A percentile compares a stretch with the other conserved stretches of the same genome.
These are phyloP conservation scores for Corella eumyota DNA, from an alignment of 23 tunicate species.

Conservation along the genomic window DNA sequence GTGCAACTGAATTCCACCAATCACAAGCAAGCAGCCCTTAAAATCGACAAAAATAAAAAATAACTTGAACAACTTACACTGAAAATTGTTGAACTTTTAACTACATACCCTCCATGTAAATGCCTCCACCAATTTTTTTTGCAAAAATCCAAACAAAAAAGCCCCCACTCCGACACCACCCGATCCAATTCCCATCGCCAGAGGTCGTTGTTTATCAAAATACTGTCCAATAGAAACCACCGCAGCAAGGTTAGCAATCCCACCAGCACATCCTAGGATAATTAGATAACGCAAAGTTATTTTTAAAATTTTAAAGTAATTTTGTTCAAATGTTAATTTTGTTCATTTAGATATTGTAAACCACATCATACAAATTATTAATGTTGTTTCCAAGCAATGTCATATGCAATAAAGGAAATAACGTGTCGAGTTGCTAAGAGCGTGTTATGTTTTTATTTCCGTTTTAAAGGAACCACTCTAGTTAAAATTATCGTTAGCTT, in stretches of 20 bases:
- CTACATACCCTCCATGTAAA: conserved; percentile 65
- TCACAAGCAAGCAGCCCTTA: conserved; percentile 49
- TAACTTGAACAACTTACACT: not conserved
- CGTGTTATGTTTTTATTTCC: no score
- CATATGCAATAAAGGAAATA: no score
- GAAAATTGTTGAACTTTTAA: not conserved
- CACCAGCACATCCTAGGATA: conserved; percentile 45
- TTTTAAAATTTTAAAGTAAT: no score
- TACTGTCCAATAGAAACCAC: conserved; percentile 54
- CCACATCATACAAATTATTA: no score
- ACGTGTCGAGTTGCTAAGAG: no score
- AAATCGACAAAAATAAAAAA: not conserved
- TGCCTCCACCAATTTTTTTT: conserved; percentile 28
- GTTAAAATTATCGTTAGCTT: no score
- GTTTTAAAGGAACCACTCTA: no score
- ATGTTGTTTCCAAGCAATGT: no score
- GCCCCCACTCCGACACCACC: conserved; percentile 86
- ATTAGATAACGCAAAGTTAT: not conserved
- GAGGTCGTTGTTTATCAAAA: conserved; percentile 61
- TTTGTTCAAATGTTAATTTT: no score
- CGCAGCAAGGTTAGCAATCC: conserved; percentile 72
- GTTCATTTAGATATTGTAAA: no score
- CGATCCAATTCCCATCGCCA: conserved; percentile 93
- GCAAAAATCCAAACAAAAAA: conserved; percentile 47
- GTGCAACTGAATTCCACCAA: conserved; percentile 52